Percentiles rank a stretch among this genome's conserved stretches.
phyloP scores from a whole-genome alignment of 2,797 vertebrate species.

The Sebastes taczanowskii region DNA sequence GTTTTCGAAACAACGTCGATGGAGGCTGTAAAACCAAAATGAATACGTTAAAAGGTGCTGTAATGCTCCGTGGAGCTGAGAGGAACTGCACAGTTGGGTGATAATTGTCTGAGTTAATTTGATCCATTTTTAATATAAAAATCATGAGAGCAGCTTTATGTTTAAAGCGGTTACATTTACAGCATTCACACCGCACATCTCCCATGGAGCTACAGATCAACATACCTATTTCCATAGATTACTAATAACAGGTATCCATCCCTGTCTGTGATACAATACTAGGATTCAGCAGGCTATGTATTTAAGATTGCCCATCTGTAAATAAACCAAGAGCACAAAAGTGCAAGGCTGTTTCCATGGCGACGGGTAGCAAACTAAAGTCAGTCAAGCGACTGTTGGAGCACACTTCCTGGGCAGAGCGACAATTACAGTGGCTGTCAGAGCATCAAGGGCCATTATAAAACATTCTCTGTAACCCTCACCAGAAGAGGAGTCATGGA shows the following conservation, averaged over 20 bases:
- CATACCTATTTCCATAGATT: no score
- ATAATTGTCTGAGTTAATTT: no score
- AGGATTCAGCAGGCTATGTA: slow-evolving; percentile 1
- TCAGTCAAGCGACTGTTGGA: slow-evolving; percentile 19
- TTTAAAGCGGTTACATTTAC: no score
- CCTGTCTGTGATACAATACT: background rate
- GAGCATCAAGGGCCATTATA: slow-evolving; percentile 59
- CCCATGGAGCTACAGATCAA: no score
- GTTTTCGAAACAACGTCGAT: no score
- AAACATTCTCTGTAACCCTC: slow-evolving; percentile 27
- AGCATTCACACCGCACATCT: no score
- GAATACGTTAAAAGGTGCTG: no score
- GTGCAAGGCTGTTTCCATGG: slow-evolving; percentile 72
- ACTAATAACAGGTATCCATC: background rate
- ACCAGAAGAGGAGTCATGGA: background rate
- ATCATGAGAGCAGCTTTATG: no score
- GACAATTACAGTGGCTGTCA: slow-evolving; percentile 62
- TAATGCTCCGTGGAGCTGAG: no score
- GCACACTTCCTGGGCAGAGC: slow-evolving; percentile 47
- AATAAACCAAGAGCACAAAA: slow-evolving; percentile 43
- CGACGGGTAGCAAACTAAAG: slow-evolving; percentile 41
- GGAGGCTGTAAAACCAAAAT: no score
- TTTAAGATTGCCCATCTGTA: slow-evolving; percentile 45
- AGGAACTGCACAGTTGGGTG: no score
- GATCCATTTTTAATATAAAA: no score